Base-by-base conservation (phyloP, 2,113 vertebrate genomes). In the Gymnogyps californianus region DNA sequence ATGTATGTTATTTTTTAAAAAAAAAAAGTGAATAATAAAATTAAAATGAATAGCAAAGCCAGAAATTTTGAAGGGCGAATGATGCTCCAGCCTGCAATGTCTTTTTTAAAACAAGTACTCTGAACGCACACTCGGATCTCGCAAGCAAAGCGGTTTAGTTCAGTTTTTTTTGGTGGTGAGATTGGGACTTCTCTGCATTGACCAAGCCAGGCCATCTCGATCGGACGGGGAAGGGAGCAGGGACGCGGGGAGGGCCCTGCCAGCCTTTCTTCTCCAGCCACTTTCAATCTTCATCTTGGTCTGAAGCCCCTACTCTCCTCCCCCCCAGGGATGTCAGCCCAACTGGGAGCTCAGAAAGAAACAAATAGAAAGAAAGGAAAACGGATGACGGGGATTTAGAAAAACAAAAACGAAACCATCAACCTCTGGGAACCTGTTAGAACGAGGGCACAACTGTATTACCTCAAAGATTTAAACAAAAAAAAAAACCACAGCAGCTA, bases 361-460 rank as follows among this genome's bases (percentile, higher is more conserved):
- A 76, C 64, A 70, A 58, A 59, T 17, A n/a, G 93, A 66, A 92
- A 89, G 95, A 80, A 88, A 92, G 92, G 83, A 91, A 95, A 96
- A 96, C 34, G 70, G 92, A 92, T 62, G 92, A 55, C 64, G 83
- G 87, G 94, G 96, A 97, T 95, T 89, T 69, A 64, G 72, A 95
- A 78, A 29, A 90, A 46, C 28, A 32, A 42, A 40, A 89, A 72
- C 87, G 90, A 91, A 92, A 94, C 79, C 92, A 97, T 97, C 96
- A 52, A 94, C 92, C 98, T 98, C 96, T 98, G 98, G 97, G 97
- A 97, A 97, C 93, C 91, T 97, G 96, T 96, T 97, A 86, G 97
- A 95, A 97, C 88, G 97, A 98, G 98, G 98, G 97, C 96, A 98
- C 98, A 98, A 98, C 98, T 93, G 90, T 92, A 97, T 98, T 98